phyloP scores from a whole-genome alignment of 2,113 vertebrate species.

The Dicaeum eximium region DNA sequence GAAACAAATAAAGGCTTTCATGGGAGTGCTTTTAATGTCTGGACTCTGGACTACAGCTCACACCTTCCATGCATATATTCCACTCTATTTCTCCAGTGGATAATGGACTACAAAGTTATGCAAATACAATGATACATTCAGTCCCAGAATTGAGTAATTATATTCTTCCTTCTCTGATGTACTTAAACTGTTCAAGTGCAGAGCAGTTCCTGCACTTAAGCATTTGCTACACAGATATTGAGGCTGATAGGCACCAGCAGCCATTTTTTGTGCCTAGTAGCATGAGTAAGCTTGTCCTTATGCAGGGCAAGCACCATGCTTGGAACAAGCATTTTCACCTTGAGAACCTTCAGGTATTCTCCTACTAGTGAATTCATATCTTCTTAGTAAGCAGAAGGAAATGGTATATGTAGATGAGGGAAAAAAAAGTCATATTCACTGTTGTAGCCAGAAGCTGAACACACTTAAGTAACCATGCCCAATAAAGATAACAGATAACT shows the following conservation, averaged over 20 bases:
- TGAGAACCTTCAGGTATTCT: background rate
- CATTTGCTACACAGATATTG: background rate
- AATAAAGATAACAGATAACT: background rate
- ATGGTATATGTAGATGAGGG: background rate
- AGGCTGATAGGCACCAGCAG: background rate
- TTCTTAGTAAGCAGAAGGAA: background rate
- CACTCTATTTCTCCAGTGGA: background rate
- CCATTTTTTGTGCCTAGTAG: background rate
- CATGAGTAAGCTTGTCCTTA: background rate
- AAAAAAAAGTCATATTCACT: background rate
- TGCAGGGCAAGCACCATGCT: background rate
- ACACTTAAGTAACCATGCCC: background rate
- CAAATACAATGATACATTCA: background rate
- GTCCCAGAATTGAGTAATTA: background rate
- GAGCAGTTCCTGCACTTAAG: background rate
- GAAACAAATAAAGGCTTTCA: constrained; percentile 1
- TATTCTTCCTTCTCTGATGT: background rate
- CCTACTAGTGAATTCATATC: background rate
- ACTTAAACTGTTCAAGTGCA: background rate
- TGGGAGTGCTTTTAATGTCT: background rate
- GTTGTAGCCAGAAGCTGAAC: background rate
- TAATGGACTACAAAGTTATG: background rate
- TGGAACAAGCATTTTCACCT: background rate
- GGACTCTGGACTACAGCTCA: background rate
- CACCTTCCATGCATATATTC: background rate